Base-by-base conservation (phyloP, 2,113 vertebrate species). In the Cephalopterus ornatus region DNA sequence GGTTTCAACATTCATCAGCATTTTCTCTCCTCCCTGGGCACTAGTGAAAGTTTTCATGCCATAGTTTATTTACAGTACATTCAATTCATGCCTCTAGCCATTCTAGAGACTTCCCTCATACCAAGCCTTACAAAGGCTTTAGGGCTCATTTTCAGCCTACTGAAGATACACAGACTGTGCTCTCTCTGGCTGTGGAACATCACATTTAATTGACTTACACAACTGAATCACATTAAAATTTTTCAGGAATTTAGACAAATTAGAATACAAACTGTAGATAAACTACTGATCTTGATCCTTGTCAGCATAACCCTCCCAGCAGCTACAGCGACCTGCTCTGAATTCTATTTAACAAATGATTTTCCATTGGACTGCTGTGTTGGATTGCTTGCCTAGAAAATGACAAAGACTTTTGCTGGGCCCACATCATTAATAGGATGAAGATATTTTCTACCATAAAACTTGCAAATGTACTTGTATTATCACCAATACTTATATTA, bases 11-110 rank as follows among this genome's bases (percentile, higher is more conserved):
- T 83, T 75, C 58, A 72, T 52, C 86, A 92, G 79, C 44, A 81
- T 75, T 87, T 93, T 63, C 46, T 91, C 33, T 77, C 39, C 52
- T 95, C n/a, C 75, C 47, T 61, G 47, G 42, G 67, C 27, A 59
- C 24, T 32, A 37, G 39, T 74, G 75, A 80, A 88, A 92, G 59
- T 94, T 93, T 80, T 52, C 53, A 56, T 78, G 61, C 19, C 50
- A 88, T n/a, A 74, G 63, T 90, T 91, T 96, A 96, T 94, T 95
- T 93, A 88, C 85, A 83, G 55, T 62, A 55, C 14, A 59, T 62
- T 80, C 82, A 88, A 44, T 86, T 92, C 81, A 74, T 71, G 82
- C 90, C 79, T 93, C 42, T 35, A 92, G 90, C 90, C 42, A 90
- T 90, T 39, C 61, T 37, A 86, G 50, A 76, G 85, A 77, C 52